phyloP scores from a whole-genome alignment of 2,797 vertebrate species.

The Martes flavigula region DNA sequence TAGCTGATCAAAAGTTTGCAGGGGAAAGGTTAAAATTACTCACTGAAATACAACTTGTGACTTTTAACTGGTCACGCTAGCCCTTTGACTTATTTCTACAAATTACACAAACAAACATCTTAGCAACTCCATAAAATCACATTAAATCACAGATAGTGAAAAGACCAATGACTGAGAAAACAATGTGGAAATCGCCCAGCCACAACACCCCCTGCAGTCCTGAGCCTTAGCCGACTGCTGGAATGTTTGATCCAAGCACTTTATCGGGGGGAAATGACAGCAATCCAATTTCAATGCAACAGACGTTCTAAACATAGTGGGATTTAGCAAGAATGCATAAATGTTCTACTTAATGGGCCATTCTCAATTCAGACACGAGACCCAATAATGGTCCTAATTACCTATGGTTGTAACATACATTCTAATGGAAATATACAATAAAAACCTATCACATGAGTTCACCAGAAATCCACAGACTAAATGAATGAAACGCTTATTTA shows the following conservation, averaged over 20 bases:
- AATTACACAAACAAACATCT: constrained; percentile 44
- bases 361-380: not conserved
- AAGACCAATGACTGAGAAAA: constrained; percentile 4
- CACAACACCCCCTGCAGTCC: not conserved
- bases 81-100: constrained; percentile 42
- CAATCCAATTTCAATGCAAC: constrained; percentile 20
- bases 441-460: not conserved
- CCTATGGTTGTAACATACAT: not conserved
- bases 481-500: not conserved
- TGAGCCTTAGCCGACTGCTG: not conserved
- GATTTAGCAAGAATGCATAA: constrained; percentile 35
- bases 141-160: not conserved
- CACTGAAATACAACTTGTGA: constrained; percentile 37
- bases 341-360: constrained; percentile 45
- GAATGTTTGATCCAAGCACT: not conserved
- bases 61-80: constrained; percentile 25
- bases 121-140: constrained; percentile 5
- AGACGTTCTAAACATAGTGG: constrained; percentile 28
- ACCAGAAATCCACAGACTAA: not conserved
- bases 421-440: not conserved
- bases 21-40: constrained; percentile 37
- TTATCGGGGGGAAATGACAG: not conserved
- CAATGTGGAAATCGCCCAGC: not conserved
- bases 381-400: not conserved
- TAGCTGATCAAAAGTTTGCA: constrained; percentile 42